phyloP scores from a whole-genome alignment of 2,888 invertebrate genomes.

The Hermaeophaga mercurialis region DNA sequence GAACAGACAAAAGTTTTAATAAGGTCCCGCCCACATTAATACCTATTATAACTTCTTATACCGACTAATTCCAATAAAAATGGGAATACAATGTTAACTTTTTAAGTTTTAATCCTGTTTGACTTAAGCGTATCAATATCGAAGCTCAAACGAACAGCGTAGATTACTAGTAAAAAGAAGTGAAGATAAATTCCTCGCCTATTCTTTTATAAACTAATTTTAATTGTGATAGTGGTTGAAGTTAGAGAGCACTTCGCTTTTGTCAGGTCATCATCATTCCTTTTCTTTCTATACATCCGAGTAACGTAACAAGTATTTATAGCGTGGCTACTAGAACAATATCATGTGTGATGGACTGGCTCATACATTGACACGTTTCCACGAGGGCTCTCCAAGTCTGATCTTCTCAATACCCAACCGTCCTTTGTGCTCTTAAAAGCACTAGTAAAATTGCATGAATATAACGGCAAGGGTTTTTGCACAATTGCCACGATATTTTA shows the following conservation, averaged over 20 bases:
- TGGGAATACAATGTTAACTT: no score
- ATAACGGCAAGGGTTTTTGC: slow-evolving; percentile 38
- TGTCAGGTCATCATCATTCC: slow-evolving; percentile 26
- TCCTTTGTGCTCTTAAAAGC: slow-evolving; percentile 41
- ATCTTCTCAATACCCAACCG: slow-evolving; percentile 38
- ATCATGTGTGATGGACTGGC: slow-evolving; percentile 31
- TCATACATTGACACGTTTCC: slow-evolving; percentile 39
- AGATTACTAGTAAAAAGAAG: no score
- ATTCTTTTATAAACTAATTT: slow-evolving; percentile 21
- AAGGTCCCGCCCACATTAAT: no score
- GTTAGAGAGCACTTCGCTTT: slow-evolving; percentile 19
- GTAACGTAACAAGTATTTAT: slow-evolving; percentile 46
- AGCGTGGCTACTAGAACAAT: slow-evolving; percentile 41
- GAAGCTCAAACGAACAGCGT: no score
- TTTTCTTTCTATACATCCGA: slow-evolving; percentile 29
- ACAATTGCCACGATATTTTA: slow-evolving; percentile 42
- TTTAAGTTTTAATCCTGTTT: no score
- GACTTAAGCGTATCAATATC: no score
- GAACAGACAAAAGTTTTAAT: no score
- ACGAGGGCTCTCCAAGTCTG: slow-evolving; percentile 37
- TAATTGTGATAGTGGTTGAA: slow-evolving; percentile 16
- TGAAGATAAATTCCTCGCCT: background rate
- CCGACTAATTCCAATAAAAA: no score
- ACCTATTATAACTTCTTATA: no score
- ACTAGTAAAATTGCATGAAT: slow-evolving; percentile 39